Percentiles rank a stretch among this genome's conserved stretches.
Evolutionary conservation across 2,888 invertebrate genomes (phyloP).

Genomic region (Cancer borealis): DNA sequence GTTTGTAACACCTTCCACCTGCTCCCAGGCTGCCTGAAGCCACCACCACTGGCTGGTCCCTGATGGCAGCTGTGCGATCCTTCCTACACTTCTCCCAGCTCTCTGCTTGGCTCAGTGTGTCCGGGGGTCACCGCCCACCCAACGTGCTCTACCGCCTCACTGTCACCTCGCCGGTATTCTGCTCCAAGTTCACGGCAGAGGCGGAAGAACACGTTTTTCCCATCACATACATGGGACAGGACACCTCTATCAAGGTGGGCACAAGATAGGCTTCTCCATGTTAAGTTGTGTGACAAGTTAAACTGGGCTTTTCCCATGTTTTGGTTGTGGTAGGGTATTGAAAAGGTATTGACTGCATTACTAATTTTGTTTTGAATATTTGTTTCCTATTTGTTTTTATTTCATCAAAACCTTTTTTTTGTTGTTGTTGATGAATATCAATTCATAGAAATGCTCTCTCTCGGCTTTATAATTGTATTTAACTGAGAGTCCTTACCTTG

Average conservation of each 20-base stretch:
- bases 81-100: constrained; percentile 98
- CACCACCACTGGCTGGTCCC: constrained; percentile 82
- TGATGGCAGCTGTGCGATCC: constrained; percentile 95
- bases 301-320: not conserved
- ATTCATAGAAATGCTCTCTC: too few species aligned
- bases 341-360: not conserved
- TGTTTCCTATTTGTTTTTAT: not conserved
- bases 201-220: constrained; percentile 88
- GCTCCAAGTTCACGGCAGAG: constrained; percentile 81
- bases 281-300: not conserved
- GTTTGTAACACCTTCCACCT: not conserved
- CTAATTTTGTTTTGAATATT: not conserved
- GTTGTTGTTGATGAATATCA: not conserved
- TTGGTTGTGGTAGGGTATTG: not conserved
- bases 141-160: constrained; percentile 86
- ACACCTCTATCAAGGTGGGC: constrained; percentile 83
- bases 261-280: not conserved
- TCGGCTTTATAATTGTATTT: not conserved
- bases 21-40: constrained; percentile 78
- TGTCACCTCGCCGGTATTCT: constrained; percentile 85
- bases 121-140: constrained; percentile 80
- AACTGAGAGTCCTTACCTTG: not conserved
- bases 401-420: not conserved
- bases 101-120: constrained; percentile 90
- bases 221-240: constrained; percentile 85